Evolutionary conservation across 1,140 invertebrate genomes (phyloP).

Genomic region (Sweltsa coloradensis): DNA sequence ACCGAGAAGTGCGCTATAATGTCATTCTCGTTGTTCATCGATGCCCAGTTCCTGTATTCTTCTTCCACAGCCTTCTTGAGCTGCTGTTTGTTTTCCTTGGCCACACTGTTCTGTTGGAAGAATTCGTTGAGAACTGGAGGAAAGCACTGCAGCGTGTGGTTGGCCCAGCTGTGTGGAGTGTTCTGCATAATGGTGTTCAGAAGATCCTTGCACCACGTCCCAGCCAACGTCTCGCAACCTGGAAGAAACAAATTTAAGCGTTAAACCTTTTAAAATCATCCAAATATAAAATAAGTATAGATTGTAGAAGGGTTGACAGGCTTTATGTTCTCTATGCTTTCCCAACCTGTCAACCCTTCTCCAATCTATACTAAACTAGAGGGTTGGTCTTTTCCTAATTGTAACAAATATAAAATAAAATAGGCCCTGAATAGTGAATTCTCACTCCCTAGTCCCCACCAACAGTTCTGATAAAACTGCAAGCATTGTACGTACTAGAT

Average conservation of each 20-base stretch:
- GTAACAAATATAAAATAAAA: too few species aligned
- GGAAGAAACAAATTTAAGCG: constrained; percentile 7
- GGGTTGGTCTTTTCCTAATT: too few species aligned
- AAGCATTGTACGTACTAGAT: too few species aligned
- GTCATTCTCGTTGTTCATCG: constrained; percentile 93
- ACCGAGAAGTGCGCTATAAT: constrained; percentile 91
- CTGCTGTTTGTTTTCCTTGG: constrained; percentile 79
- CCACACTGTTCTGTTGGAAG: constrained; percentile 66
- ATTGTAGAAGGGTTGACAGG: neutral
- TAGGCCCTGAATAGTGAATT: too few species aligned
- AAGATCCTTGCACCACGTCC: constrained; percentile 82
- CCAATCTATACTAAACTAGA: too few species aligned
- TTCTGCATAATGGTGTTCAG: constrained; percentile 82
- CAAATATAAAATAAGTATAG: too few species aligned
- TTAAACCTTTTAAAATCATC: too few species aligned
- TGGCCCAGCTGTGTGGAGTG: constrained; percentile 89
- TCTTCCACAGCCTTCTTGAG: constrained; percentile 87
- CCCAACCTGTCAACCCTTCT: neutral
- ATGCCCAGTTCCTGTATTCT: constrained; percentile 91
- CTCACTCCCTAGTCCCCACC: too few species aligned
- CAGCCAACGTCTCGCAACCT: constrained; percentile 47
- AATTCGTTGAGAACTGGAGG: constrained; percentile 81
- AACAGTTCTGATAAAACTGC: too few species aligned
- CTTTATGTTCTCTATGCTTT: neutral
- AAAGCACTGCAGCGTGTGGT: constrained; percentile 84